phyloP scores from a whole-genome alignment of 2,113 vertebrate species.

The Zosterops pallidus region DNA sequence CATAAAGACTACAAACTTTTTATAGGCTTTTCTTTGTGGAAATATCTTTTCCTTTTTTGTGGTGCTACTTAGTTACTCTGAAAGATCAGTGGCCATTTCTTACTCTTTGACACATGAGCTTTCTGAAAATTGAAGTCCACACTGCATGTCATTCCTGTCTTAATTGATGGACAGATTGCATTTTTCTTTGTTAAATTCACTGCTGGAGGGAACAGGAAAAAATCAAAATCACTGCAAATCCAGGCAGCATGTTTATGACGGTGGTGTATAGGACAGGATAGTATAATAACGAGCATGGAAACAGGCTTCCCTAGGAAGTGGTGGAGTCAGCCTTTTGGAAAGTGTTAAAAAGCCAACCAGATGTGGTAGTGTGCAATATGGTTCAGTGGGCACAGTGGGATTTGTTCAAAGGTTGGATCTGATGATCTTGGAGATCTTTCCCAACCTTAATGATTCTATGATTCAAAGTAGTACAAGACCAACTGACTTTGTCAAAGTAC shows the following conservation, averaged over 20 bases:
- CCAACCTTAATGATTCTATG: neutral
- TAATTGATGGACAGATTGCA: neutral
- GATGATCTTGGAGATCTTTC: neutral
- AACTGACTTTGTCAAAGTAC: neutral
- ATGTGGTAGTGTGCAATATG: fast-evolving
- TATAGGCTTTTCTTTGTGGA: neutral
- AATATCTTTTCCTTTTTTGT: neutral
- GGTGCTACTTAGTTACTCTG: neutral
- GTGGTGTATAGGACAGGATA: neutral
- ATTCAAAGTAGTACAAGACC: neutral
- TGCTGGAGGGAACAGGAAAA: neutral
- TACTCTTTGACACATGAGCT: neutral
- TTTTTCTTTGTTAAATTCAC: neutral
- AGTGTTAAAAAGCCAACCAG: neutral
- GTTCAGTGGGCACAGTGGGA: neutral
- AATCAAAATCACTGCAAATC: neutral
- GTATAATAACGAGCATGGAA: neutral
- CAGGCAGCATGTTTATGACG: neutral
- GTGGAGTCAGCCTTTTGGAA: neutral
- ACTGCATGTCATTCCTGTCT: neutral
- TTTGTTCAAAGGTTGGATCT: neutral
- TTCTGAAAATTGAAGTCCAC: neutral
- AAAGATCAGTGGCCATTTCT: neutral
- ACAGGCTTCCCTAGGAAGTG: neutral
- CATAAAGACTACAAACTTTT: neutral